Evolutionary conservation across 2,888 invertebrate genomes (phyloP).

Genomic region (Chelonus formosanus): DNA sequence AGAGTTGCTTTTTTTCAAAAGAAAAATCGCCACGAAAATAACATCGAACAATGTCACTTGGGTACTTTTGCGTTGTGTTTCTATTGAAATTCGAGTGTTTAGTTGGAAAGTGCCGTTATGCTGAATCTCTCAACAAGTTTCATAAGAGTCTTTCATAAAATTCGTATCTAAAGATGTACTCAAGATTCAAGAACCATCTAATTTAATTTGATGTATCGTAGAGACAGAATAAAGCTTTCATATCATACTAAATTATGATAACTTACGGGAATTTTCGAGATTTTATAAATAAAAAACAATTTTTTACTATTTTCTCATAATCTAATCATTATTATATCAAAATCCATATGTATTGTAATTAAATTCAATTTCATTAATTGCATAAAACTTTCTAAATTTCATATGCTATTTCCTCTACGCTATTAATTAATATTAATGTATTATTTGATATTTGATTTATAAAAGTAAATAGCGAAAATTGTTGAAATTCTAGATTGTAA

Average conservation of each 20-base stretch:
- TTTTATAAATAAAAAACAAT: no score
- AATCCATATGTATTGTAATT: no score
- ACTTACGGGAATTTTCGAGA: neutral
- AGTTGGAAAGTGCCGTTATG: conserved; percentile 20
- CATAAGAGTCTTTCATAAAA: conserved; percentile 20
- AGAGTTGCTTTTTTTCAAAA: conserved; percentile 17
- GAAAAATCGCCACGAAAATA: conserved; percentile 14
- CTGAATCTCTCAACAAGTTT: conserved; percentile 20
- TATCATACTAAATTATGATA: neutral
- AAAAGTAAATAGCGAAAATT: no score
- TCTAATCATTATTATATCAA: no score
- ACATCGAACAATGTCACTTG: conserved; percentile 19
- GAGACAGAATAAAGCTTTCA: neutral
- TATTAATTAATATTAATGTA: no score
- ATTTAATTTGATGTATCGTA: conserved; percentile 28
- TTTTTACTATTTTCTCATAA: no score
- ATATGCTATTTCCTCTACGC: no score
- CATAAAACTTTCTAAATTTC: no score
- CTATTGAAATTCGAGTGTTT: conserved; percentile 30
- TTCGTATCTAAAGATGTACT: conserved; percentile 10
- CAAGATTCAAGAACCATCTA: conserved; percentile 28
- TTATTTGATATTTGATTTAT: no score
- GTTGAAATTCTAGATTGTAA: no score
- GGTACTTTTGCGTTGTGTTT: conserved; percentile 15
- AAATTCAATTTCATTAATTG: no score